These are phyloP conservation scores for Gonatopus flavifemur DNA, from an alignment of 1,140 invertebrate genomes.

Conservation along the genomic window DNA sequence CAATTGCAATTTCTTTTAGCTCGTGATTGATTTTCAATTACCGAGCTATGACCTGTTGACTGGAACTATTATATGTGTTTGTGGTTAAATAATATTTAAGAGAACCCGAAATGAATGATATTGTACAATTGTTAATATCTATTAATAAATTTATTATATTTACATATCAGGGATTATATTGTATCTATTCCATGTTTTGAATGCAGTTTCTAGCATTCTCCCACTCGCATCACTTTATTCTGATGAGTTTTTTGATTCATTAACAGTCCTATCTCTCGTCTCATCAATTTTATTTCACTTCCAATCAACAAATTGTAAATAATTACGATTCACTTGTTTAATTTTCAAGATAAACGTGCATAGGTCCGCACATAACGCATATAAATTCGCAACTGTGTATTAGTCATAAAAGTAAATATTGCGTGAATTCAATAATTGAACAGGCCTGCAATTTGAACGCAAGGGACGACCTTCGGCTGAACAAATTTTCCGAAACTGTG, in stretches of 20 bases:
- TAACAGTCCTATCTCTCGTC: too few species aligned
- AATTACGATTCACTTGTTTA: too few species aligned
- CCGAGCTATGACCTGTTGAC: slow-evolving; percentile 10
- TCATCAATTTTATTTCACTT: too few species aligned
- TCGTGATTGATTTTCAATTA: slow-evolving; percentile 7
- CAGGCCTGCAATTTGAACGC: slow-evolving; percentile 55
- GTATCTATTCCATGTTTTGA: too few species aligned
- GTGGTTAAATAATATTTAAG: slow-evolving; percentile 51
- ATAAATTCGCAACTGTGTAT: slow-evolving; percentile 4
- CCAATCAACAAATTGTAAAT: too few species aligned
- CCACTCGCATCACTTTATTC: too few species aligned
- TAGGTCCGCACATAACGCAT: too few species aligned
- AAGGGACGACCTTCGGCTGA: slow-evolving; percentile 45
- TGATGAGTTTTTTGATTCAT: too few species aligned
- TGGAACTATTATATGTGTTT: slow-evolving; percentile 24
- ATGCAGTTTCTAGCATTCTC: too few species aligned
- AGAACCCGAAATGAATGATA: slow-evolving; percentile 27
- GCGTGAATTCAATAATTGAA: slow-evolving; percentile 53
- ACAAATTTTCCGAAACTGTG: slow-evolving; percentile 56
- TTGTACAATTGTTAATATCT: slow-evolving; percentile 51
- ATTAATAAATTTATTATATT: slow-evolving; percentile 52
- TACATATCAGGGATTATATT: too few species aligned
- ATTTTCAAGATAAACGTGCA: too few species aligned
- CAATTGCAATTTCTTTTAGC: too few species aligned
- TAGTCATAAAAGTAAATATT: slow-evolving; percentile 36